Conservation (phyloP, 2,888 invertebrate genomes). For the Candidula unifasciata region DNA sequence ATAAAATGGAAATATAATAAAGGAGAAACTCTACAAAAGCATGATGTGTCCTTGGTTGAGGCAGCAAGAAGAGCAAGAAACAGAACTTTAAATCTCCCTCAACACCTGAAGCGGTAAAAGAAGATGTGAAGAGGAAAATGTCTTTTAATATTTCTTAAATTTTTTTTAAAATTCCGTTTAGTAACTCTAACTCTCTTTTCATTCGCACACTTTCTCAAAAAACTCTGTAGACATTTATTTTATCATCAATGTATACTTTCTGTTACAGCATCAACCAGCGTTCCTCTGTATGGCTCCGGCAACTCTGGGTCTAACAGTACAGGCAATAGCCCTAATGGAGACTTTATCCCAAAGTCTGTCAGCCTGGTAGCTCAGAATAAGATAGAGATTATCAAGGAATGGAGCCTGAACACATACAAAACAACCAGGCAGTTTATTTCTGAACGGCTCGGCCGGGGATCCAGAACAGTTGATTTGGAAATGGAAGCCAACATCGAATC, state of each 20-base stretch:
- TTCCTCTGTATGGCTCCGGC: conserved; percentile 61
- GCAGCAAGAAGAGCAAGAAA: no score
- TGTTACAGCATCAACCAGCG: conserved; percentile 68
- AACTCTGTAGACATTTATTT: no score
- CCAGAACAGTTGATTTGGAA: conserved; percentile 83
- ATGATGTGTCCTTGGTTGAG: no score
- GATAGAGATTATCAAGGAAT: conserved; percentile 93
- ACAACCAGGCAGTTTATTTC: conserved; percentile 97
- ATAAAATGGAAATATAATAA: no score
- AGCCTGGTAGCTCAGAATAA: conserved; percentile 70
- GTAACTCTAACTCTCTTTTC: no score
- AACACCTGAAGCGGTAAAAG: no score
- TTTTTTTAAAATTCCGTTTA: no score
- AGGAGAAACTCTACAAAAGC: no score
- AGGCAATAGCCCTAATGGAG: conserved; percentile 66
- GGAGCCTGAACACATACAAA: conserved; percentile 98
- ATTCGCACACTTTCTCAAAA: no score
- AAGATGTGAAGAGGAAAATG: no score
- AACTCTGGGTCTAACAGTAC: conserved; percentile 25
- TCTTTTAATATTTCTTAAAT: no score
- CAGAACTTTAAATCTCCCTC: no score
- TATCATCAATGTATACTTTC: neutral
- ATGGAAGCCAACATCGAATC: conserved; percentile 94
- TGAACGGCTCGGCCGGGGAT: conserved; percentile 91
- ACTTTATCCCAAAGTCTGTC: conserved; percentile 67